Percentiles rank a stretch among this genome's conserved stretches.
phyloP scores from a whole-genome alignment of 2,888 invertebrate genomes.

The Amorpha juglandis region DNA sequence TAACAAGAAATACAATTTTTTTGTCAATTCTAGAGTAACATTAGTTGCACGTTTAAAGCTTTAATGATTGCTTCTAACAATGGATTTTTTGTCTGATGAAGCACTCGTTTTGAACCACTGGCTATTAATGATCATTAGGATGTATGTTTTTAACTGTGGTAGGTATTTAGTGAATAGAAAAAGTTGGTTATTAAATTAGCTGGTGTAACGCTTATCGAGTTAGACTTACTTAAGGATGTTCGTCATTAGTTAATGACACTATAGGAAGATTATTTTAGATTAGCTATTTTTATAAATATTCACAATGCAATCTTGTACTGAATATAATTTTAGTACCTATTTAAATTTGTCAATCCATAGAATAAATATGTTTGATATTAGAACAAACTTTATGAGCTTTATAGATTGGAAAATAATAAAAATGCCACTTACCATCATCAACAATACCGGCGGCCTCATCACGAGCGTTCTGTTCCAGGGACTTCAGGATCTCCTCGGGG shows the following conservation, averaged over 20 bases:
- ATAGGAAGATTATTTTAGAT: too few relatives aligned
- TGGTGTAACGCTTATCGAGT: background rate
- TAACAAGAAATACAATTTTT: slow-evolving; percentile 23
- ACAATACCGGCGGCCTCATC: slow-evolving; percentile 79
- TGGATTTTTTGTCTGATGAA: slow-evolving; percentile 7
- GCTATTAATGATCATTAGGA: slow-evolving; percentile 13
- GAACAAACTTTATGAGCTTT: background rate
- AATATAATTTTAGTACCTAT: too few relatives aligned
- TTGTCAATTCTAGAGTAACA: slow-evolving; percentile 1
- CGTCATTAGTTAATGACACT: too few relatives aligned
- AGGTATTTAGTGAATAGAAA: background rate
- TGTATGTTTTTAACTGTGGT: background rate
- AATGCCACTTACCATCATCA: slow-evolving; percentile 74
- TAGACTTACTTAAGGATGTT: background rate
- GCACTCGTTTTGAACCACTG: background rate
- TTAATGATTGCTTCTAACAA: background rate
- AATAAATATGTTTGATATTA: background rate
- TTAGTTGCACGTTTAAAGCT: slow-evolving; percentile 10
- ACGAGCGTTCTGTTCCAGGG: slow-evolving; percentile 78
- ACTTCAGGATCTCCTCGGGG: slow-evolving; percentile 77
- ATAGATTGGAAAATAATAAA: slow-evolving; percentile 7
- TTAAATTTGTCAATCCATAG: too few relatives aligned
- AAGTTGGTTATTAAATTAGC: background rate
- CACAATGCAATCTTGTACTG: too few relatives aligned
- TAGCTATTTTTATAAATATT: too few relatives aligned